A percentile compares a stretch with the other conserved stretches of the same genome.
Evolutionary conservation across 2,113 vertebrate genomes (phyloP).

Genomic region (Mola mola): DNA sequence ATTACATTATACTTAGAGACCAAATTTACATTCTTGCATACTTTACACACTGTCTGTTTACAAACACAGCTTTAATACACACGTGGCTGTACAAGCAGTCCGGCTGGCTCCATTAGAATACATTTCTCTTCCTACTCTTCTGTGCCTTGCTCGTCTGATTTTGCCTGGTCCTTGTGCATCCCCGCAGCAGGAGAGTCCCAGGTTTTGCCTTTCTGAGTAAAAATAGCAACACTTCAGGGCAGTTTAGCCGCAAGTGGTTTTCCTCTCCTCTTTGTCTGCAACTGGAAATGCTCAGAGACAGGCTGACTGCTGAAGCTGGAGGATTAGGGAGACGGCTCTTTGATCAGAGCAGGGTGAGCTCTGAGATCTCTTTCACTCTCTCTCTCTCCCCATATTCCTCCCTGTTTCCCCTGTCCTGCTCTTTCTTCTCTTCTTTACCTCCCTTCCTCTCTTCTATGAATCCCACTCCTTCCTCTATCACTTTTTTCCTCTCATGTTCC

Average conservation of each 20-base stretch:
- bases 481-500: no score
- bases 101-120: conserved; percentile 41
- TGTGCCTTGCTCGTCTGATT: conserved; percentile 70
- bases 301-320: conserved; percentile 79
- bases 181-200: conserved; percentile 67
- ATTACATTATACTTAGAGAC: conserved; percentile 9
- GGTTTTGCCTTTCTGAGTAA: conserved; percentile 73
- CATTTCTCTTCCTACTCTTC: conserved; percentile 47
- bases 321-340: conserved; percentile 81
- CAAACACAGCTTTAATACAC: background rate
- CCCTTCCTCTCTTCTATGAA: conserved; percentile 7
- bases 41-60: background rate
- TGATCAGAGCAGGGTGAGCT: conserved; percentile 77
- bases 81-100: conserved; percentile 2
- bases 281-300: conserved; percentile 77
- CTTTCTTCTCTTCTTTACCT: conserved; percentile 12
- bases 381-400: conserved; percentile 42
- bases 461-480: conserved; percentile 2
- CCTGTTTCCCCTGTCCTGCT: conserved; percentile 28
- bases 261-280: conserved; percentile 62
- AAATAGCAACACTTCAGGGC: conserved; percentile 82
- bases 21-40: background rate
- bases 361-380: conserved; percentile 65
- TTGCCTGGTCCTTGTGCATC: conserved; percentile 53
- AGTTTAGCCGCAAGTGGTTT: conserved; percentile 80